A percentile compares a stretch with the other conserved stretches of the same genome.
phyloP scores from a whole-genome alignment of 2,113 vertebrate genomes.

The Cisticola juncidis region DNA sequence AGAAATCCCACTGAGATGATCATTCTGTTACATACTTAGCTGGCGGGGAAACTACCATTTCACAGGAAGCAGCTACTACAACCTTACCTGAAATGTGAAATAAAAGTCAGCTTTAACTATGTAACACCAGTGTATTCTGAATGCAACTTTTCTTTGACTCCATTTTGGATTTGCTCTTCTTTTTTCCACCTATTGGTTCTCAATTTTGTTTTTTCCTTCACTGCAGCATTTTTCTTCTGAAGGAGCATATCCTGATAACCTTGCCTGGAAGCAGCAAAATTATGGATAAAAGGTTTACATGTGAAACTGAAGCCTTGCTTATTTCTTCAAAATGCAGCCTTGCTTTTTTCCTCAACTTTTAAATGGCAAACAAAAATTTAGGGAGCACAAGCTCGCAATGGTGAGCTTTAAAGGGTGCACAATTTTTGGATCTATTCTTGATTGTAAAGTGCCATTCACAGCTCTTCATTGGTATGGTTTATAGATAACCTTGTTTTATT shows the following conservation, averaged over 20 bases:
- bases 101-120: not conserved
- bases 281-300: not conserved
- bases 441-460: not conserved
- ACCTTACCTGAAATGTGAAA: not conserved
- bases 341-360: not conserved
- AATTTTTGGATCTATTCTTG: not conserved
- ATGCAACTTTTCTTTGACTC: not conserved
- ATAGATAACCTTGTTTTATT: not conserved
- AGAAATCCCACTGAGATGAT: not conserved
- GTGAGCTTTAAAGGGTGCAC: not conserved
- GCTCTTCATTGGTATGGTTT: not conserved
- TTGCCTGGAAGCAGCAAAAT: not conserved
- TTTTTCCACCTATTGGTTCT: rapidly evolving
- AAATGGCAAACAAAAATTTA: not conserved
- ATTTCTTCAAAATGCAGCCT: not conserved
- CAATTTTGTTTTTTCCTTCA: not conserved
- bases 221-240: not conserved
- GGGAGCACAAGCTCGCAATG: not conserved
- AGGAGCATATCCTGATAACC: not conserved
- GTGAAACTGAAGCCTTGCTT: not conserved
- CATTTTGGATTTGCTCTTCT: not conserved
- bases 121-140: not conserved
- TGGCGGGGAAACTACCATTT: not conserved
- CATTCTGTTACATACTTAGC: not conserved
- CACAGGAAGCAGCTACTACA: not conserved